Conservation (phyloP, 2,113 vertebrate genomes). For the Pelvicachromis taeniatus region DNA sequence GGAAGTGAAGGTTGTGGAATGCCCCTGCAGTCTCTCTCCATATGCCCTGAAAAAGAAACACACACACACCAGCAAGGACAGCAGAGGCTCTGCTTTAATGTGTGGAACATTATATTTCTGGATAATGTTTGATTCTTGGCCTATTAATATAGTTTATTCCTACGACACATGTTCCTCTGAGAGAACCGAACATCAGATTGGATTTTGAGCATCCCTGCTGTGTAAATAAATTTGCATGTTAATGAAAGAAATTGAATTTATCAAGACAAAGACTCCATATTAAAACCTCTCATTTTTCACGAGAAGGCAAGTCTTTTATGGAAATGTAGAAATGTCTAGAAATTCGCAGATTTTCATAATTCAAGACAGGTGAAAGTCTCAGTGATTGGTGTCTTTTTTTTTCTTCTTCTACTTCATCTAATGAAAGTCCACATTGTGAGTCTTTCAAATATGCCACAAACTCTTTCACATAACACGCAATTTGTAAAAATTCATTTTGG, state of each 20-base stretch:
- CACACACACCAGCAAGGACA: background rate
- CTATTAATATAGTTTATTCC: background rate
- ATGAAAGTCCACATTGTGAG: background rate
- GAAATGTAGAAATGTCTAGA: background rate
- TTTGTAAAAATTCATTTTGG: background rate
- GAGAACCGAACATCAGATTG: slow-evolving; percentile 18
- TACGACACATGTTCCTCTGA: background rate
- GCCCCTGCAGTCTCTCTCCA: slow-evolving; percentile 14
- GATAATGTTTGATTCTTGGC: background rate
- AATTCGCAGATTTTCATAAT: background rate
- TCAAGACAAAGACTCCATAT: background rate
- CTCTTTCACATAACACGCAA: background rate
- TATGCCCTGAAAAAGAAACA: slow-evolving; percentile 9
- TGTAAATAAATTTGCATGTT: slow-evolving; percentile 14
- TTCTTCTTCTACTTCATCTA: background rate
- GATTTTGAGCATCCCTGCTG: background rate
- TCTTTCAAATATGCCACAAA: background rate
- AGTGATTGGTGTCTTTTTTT: background rate
- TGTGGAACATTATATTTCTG: background rate
- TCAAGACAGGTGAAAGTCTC: background rate
- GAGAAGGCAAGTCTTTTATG: background rate
- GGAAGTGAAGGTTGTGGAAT: slow-evolving; percentile 8
- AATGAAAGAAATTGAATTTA: slow-evolving; percentile 1
- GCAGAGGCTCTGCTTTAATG: background rate
- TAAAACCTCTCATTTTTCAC: background rate